Evolutionary conservation across 2,797 vertebrate genomes (phyloP), one percentile per base, ranked within the genome.

Genomic region (Melanotaenia trifasciata): DNA sequence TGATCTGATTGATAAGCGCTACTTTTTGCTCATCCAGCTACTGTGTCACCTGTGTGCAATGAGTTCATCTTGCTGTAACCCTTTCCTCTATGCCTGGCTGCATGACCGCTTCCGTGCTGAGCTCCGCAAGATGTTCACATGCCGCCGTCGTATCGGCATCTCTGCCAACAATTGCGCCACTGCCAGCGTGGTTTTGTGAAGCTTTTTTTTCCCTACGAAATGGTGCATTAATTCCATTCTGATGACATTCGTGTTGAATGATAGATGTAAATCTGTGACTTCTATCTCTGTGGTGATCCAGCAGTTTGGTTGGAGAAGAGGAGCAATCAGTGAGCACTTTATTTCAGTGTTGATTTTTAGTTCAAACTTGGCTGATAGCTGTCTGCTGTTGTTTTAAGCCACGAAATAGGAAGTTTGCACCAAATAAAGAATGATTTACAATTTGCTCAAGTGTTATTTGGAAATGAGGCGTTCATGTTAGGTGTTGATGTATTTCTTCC

Each of bases 61-160:
- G 96, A 96, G 95, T 84, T 97, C 96, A 0, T 95, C 96, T 58
- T 97, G 96, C 90, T 96, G 95, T 70, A 97, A 97, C 84, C 96
- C 96, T 0, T 97, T 97, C 91, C 93, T 97, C 59, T 97, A 97
- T 0, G 96, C 96, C 47, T 96, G 96, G 96, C 91, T 97, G 57
- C 96, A 97, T 0, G 95, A 96, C 83, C 95, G 96, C 62, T 97
- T 97, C 85, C 94, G 95, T 0, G 93, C 93, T 0, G 95, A 95
- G 88, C 91, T 97, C 2, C 90, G 94, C 36, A 96, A 95, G 81
- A 96, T 96, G 90, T 95, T 97, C 75, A 82, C 93, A 0, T 96
- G 94, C 76, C 94, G 87, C 79, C 92, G 89, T 1, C 95, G 93
- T 58, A 92, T 96, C 14, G 93, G 95, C 30, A 92, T 96, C 63